Percentiles rank a stretch among this genome's conserved stretches.
These are phyloP conservation scores for Apogon talboti DNA, from an alignment of 2,797 vertebrate species.

Conservation along the genomic window DNA sequence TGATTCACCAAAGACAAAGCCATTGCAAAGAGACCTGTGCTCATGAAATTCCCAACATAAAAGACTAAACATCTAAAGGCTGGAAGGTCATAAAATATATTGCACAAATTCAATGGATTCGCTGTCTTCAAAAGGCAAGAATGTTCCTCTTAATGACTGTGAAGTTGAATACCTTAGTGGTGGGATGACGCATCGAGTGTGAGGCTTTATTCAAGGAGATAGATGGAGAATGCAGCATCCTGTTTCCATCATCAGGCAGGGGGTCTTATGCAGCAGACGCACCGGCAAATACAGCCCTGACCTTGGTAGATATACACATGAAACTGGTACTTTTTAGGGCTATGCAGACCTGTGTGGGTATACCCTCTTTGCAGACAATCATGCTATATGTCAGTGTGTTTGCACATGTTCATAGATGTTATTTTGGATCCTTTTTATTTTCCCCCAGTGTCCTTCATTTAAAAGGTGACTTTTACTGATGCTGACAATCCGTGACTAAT, in stretches of 20 bases:
- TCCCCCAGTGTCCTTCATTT: neutral
- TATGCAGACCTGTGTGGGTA: neutral
- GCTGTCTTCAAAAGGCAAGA: conserved; percentile 7
- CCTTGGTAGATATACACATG: conserved; percentile 10
- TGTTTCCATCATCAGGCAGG: conserved; percentile 14
- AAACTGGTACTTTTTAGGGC: neutral
- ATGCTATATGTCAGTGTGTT: neutral
- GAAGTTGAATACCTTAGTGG: conserved; percentile 23
- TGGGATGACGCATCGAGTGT: conserved; percentile 23
- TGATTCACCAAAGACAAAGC: conserved; percentile 11
- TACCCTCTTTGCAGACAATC: neutral
- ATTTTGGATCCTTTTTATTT: neutral
- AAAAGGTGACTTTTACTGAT: conserved; percentile 8
- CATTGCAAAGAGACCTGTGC: neutral
- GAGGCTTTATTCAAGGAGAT: conserved; percentile 20
- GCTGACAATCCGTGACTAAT: conserved; percentile 25
- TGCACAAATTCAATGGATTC: conserved; percentile 16
- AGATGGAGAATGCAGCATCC: conserved; percentile 1
- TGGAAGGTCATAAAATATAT: conserved; percentile 21
- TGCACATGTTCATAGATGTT: neutral
- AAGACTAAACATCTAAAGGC: conserved; percentile 2
- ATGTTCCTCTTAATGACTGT: conserved; percentile 20
- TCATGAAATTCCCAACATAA: neutral
- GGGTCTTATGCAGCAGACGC: conserved; percentile 3
- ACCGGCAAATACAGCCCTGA: conserved; percentile 14